Conservation (phyloP, 2,113 vertebrate species). For the Pterocles gutturalis region DNA sequence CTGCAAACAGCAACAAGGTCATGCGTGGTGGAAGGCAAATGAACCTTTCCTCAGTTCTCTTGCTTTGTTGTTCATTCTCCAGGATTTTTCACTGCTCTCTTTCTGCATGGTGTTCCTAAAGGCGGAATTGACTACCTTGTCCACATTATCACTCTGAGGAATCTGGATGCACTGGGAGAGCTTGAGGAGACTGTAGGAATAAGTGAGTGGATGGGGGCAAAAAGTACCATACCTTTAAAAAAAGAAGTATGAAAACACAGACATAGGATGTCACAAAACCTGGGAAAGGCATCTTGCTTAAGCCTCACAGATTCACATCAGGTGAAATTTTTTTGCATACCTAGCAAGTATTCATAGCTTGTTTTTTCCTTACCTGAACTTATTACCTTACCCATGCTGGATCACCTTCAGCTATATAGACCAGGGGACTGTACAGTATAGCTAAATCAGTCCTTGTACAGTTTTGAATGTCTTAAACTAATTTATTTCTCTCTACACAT, state of each 20-base stretch:
- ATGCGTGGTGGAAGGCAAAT: neutral
- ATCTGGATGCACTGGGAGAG: neutral
- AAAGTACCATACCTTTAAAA: neutral
- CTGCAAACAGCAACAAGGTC: neutral
- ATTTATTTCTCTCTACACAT: constrained; percentile 8
- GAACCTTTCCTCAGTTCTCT: neutral
- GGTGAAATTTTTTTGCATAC: neutral
- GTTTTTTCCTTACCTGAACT: neutral
- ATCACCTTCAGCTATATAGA: neutral
- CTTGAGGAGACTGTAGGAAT: neutral
- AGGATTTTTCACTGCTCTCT: neutral
- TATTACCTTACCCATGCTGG: neutral
- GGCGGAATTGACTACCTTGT: neutral
- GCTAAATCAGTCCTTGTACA: neutral
- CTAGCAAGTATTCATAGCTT: neutral
- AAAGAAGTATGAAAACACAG: neutral
- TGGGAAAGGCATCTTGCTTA: neutral
- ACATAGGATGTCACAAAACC: neutral
- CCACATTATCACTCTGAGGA: neutral
- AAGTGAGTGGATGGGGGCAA: neutral
- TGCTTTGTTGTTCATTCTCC: neutral
- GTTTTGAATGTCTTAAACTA: neutral
- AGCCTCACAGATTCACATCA: neutral
- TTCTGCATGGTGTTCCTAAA: neutral
- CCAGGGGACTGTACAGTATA: neutral